Base-by-base conservation (phyloP, 1,140 invertebrate species). In the Procambarus clarkii region DNA sequence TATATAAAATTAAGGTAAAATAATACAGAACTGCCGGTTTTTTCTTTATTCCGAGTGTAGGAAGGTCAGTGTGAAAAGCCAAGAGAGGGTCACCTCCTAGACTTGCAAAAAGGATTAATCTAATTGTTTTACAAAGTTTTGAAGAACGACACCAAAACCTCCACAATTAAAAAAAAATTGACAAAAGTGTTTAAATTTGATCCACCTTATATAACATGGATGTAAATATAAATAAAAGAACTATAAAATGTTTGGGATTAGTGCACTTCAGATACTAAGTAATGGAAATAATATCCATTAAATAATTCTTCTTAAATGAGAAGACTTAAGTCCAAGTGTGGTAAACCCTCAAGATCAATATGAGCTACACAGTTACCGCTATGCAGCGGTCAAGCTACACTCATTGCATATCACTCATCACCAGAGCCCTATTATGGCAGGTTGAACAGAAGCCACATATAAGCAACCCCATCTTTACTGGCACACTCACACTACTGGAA, bases 361-460 rank as follows among this genome's bases (percentile, higher is more conserved):
- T 84, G 82, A 84, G 82, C 82, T 84, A 84, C 82, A 84, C 64
- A 84, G 82, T 84, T 84, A 71, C 82, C 82, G 82, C 82, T 71
- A 69, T 45, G 54, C 45, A 84, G 82, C 82, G 82, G 82, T 69
- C 64, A 69, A 71, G 60, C 82, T 84, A 69, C 64, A 84, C 45
- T 54, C 82, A 84, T 45, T 84, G 54, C 82, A 84, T 84, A 46
- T 44, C 82, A 44, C 15, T 69, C 60, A 64, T 84, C 82, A 84
- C 82, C 54, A 64, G 8, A 69, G n/a, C 82, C 24, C 21, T 9
- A 18, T 34, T 34, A 64, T 21, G 50, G 64, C n/a, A 48, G 54
- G 64, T 46, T 71, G 64, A 46, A 64, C 46, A 84, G 45, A 69
- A 84, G 54, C 60, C 64, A 84, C 60, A 69, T 46, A 71, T 60